Conservation (phyloP, 1,140 invertebrate genomes). For the Chelonus insularis region DNA sequence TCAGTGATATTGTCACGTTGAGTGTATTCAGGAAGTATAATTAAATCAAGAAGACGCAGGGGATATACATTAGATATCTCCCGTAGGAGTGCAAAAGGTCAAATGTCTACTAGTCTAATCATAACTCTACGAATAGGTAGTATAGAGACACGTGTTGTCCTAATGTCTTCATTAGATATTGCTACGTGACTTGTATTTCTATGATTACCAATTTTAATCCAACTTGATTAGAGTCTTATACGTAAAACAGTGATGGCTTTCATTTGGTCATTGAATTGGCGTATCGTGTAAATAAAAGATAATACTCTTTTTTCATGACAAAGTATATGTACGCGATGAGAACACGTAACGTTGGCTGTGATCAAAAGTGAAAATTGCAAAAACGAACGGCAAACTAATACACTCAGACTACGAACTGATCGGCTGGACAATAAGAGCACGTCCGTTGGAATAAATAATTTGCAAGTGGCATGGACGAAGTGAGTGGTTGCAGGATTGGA, state of each 20-base stretch:
- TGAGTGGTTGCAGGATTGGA: conserved; percentile 28
- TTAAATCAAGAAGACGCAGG: conserved; percentile 17
- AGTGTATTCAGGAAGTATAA: conserved; percentile 18
- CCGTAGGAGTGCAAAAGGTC: conserved; percentile 8
- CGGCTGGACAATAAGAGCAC: conserved; percentile 9
- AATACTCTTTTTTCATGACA: not conserved
- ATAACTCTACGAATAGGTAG: not conserved
- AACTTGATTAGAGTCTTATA: not conserved
- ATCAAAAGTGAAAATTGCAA: not conserved
- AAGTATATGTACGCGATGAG: too few relatives aligned
- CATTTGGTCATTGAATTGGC: too few relatives aligned
- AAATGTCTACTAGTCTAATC: conserved; percentile 13
- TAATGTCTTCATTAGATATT: conserved; percentile 3
- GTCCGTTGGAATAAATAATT: conserved; percentile 35
- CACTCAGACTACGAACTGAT: not conserved
- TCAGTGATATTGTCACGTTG: conserved; percentile 6
- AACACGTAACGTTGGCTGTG: not conserved
- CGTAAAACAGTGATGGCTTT: not conserved
- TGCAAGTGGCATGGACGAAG: conserved; percentile 18
- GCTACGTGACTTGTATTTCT: not conserved
- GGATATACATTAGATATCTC: conserved; percentile 7
- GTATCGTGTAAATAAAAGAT: too few relatives aligned
- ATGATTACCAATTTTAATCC: not conserved
- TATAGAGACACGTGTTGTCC: not conserved
- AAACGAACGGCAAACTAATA: not conserved